Evolutionary conservation across 2,888 invertebrate species (phyloP), one percentile per base, ranked within the genome.

Genomic region (Cephus sareptanus): DNA sequence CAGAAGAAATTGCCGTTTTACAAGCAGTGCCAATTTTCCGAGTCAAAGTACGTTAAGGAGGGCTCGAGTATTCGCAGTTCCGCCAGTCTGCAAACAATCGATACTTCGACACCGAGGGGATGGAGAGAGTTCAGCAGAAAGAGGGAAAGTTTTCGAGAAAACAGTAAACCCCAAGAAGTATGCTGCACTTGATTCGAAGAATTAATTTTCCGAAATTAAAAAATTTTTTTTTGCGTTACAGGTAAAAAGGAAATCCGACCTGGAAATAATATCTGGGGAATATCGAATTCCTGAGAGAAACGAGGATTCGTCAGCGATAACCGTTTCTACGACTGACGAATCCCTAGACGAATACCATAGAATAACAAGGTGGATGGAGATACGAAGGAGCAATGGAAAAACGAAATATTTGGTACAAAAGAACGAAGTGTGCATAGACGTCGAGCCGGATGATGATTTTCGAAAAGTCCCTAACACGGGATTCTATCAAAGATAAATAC

Each of bases 331-430:
- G 40, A 82, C 80, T 37, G 82, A 83, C 31, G 82, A 83, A 13
- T 83, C 82, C 4, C 68, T 74, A 0, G 77, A 81, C 31, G 80
- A 82, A 75, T 79, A 79, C 75, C 75, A 73, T 70, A 82, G 80
- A 40, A 74, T 80, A 35, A 81, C 83, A 1, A 79, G 83, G 40
- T 84, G 85, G 85, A 85, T 86, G 82, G 83, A 83, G 77, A 82
- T 87, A 40, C 77, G 82, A 68, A 81, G 81, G 12, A 80, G 79
- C 12, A 81, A 80, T 75, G 82, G 80, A 23, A 77, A 79, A 75
- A 82, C 83, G 11, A 79, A 82, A 69, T 81, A 81, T 71, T 76
- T 80, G 30, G 23, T 83, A 70, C 78, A 79, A 69, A 79, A 80
- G 23, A 74, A 76, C 30, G 80, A 82, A 34, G 75, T 76, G 23